These are phyloP conservation scores for Hydrophis major DNA, from an alignment of 2,797 vertebrate genomes.

Conservation along the genomic window DNA sequence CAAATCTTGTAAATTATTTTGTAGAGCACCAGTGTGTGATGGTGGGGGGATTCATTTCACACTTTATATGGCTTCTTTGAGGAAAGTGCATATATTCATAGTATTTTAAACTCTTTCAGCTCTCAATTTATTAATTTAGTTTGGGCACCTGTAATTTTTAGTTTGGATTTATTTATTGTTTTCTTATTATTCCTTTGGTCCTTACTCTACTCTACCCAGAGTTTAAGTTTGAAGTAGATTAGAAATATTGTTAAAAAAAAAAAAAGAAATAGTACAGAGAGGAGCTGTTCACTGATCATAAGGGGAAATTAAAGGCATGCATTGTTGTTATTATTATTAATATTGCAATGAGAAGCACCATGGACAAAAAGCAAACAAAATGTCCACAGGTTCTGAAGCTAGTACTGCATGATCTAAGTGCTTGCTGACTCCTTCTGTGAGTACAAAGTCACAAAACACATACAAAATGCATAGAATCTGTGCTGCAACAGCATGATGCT, in stretches of 20 bases:
- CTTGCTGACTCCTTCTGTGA: not conserved
- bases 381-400: not conserved
- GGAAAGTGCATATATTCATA: not conserved
- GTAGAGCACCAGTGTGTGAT: constrained; percentile 43
- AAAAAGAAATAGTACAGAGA: not conserved
- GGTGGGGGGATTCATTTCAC: constrained; percentile 63
- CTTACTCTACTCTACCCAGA: constrained; percentile 16
- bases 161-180: not conserved
- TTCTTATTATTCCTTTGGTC: constrained; percentile 27
- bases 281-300: not conserved
- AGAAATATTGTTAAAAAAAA: not conserved
- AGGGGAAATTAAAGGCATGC: not conserved
- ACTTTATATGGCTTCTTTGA: constrained; percentile 45
- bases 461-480: not conserved
- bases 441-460: not conserved
- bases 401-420: not conserved
- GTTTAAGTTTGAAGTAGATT: not conserved
- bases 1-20: constrained; percentile 57
- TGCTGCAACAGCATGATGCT: not conserved
- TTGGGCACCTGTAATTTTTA: not conserved
- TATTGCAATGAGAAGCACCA: not conserved
- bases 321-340: not conserved
- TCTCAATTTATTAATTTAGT: not conserved
- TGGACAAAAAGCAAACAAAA: not conserved
- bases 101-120: not conserved